A percentile compares a stretch with the other conserved stretches of the same genome.
Evolutionary conservation across 2,113 vertebrate species (phyloP).

Genomic region (Zonotrichia leucophrys): DNA sequence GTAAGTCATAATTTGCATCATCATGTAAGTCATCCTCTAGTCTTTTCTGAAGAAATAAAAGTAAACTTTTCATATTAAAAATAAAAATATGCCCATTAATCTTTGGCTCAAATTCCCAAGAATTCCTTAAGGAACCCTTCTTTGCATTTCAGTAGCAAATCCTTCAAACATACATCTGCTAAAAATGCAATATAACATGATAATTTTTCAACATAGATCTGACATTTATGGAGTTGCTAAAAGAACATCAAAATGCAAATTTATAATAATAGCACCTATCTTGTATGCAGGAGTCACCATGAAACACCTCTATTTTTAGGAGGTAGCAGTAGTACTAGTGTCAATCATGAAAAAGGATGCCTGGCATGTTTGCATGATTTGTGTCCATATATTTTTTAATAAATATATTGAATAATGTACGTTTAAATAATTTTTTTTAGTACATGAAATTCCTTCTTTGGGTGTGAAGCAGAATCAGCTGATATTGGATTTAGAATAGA

Average conservation of each 20-base stretch:
- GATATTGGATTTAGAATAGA: not conserved
- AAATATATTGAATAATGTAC: not conserved
- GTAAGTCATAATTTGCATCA: not conserved
- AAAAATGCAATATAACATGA: not conserved
- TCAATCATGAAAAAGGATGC: not conserved
- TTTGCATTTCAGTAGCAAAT: not conserved
- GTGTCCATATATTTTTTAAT: too few relatives aligned
- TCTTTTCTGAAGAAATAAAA: not conserved
- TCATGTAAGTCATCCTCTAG: not conserved
- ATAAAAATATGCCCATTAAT: not conserved
- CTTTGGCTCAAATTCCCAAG: not conserved
- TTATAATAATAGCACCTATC: not conserved
- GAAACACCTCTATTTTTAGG: not conserved
- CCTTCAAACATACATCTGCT: not conserved
- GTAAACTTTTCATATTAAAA: not conserved
- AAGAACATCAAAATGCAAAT: not conserved
- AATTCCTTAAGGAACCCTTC: not conserved
- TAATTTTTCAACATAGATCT: not conserved
- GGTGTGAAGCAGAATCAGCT: not conserved
- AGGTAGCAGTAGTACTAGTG: not conserved
- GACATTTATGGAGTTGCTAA: not conserved
- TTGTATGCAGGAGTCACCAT: not conserved
- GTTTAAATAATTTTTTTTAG: not conserved
- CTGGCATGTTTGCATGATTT: not conserved
- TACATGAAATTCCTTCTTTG: not conserved